phyloP scores from a whole-genome alignment of 2,797 vertebrate species.

The Kryptolebias ocellatus region DNA sequence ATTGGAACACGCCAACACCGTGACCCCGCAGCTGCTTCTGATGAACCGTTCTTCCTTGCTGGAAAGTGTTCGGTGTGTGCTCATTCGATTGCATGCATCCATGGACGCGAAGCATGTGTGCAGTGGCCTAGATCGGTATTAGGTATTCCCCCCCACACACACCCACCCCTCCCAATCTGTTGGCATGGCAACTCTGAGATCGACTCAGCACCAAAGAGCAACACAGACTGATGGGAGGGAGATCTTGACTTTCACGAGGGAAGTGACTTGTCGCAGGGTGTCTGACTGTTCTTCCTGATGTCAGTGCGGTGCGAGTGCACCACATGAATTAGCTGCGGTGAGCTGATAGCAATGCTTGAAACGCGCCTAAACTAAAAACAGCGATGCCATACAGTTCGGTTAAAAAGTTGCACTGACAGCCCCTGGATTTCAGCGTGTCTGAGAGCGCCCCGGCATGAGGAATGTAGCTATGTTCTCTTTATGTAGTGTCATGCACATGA shows the following conservation, averaged over 20 bases:
- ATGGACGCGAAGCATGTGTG: background rate
- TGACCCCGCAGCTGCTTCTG: slow-evolving; percentile 12
- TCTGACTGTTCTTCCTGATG: background rate
- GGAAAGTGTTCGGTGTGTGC: slow-evolving; percentile 8
- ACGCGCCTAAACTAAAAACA: no score
- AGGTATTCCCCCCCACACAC: slow-evolving; percentile 59
- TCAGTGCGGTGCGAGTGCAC: no score
- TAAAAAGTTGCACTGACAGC: background rate
- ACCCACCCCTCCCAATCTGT: slow-evolving; percentile 62
- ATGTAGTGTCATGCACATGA: background rate
- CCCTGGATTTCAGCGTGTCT: background rate
- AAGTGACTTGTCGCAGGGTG: slow-evolving; percentile 43
- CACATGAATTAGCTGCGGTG: no score
- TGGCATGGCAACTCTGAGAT: slow-evolving; percentile 69
- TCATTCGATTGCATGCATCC: slow-evolving; percentile 15
- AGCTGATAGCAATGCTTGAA: no score
- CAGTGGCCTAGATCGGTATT: slow-evolving; percentile 55
- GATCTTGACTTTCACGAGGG: slow-evolving; percentile 28
- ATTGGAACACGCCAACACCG: slow-evolving; percentile 4
- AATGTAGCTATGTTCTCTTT: background rate
- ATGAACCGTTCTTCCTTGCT: slow-evolving; percentile 3
- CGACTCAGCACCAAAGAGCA: slow-evolving; percentile 36
- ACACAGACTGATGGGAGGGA: slow-evolving; percentile 16
- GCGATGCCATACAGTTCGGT: background rate
- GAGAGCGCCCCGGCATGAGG: slow-evolving; percentile 9